phyloP scores from a whole-genome alignment of 2,888 invertebrate species.

The Xylocampa areola region DNA sequence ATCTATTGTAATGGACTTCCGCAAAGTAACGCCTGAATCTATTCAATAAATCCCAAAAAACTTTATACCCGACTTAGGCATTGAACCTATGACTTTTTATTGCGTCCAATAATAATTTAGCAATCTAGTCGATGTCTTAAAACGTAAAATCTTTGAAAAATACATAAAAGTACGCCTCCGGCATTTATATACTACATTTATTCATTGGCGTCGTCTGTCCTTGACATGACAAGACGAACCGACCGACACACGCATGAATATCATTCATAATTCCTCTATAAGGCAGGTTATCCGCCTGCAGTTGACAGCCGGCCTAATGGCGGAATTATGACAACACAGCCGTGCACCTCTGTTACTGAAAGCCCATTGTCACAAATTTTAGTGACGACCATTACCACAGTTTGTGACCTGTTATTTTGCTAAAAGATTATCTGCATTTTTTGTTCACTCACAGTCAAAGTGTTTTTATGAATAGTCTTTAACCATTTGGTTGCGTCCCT shows the following conservation, averaged over 20 bases:
- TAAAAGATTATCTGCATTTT: conserved; percentile 8
- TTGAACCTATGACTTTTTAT: too few relatives aligned
- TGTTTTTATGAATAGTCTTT: conserved; percentile 48
- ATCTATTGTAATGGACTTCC: too few relatives aligned
- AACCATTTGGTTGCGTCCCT: conserved; percentile 48
- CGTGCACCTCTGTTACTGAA: conserved; percentile 27
- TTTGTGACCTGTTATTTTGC: neutral
- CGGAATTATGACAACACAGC: too few relatives aligned
- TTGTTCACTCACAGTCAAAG: conserved; percentile 44
- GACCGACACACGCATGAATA: conserved; percentile 27
- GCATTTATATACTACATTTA: neutral
- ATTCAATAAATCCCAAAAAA: too few relatives aligned
- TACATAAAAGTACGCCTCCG: neutral
- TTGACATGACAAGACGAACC: conserved; percentile 34
- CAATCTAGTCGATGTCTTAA: too few relatives aligned
- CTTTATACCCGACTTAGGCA: too few relatives aligned
- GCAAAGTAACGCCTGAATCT: too few relatives aligned
- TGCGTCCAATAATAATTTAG: too few relatives aligned
- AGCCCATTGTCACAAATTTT: conserved; percentile 13
- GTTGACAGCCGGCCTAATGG: too few relatives aligned
- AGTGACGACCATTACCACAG: conserved; percentile 8
- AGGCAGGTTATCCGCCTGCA: conserved; percentile 34
- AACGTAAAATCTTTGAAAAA: too few relatives aligned
- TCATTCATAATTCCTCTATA: conserved; percentile 27
- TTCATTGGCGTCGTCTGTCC: conserved; percentile 35